Evolutionary conservation across 2,888 invertebrate genomes (phyloP), one percentile per base, ranked within the genome.

Genomic region (Baronia brevicornis): DNA sequence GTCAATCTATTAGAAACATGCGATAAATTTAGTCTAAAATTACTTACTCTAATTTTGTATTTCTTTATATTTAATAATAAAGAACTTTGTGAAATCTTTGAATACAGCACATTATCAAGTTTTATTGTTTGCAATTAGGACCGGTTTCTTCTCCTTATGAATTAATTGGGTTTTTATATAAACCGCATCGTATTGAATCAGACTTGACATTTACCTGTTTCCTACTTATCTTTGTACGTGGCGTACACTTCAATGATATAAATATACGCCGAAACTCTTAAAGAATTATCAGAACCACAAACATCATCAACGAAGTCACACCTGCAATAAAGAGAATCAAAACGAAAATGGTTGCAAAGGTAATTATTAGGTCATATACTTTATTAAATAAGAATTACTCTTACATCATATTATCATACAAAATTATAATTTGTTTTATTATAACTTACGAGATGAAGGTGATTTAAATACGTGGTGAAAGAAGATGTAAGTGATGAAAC

Each of bases 311-410:
- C 67, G 69, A 63, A 70, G 70, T 66, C 60, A 55, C 63, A 58
- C 51, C 51, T 57, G 48, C 48, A 51, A 18, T 31, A 36, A 33
- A 28, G 28, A 42, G 19, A 25, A 8, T 12, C 2, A 24, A 5
- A n/a, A 31, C 43, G 54, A 72, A 65, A 54, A 75, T 75, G 75
- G 55, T 69, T 60, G 71, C 63, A 57, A 75, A 75, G 75, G 75
- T 74, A 62, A 63, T 36, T 26, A 13, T 26, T 30, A 20, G n/a
- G 7, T 23, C 27, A 9, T 3, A 26, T 39, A n/a, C 24, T 6
- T 17, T 7, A 8, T 18, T 12, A 18, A 26, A 6, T 19, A 5
- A 11, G 8, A 15, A 27, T 13, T 19, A 2, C 14, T 14, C 14
- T 3, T 8, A 5, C 4, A 4, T 11, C 18, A 7, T 25, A 12